Percentiles rank a stretch among this genome's conserved stretches.
Conservation (phyloP, 1,140 invertebrate species). For the Macrobrachium rosenbergii region DNA sequence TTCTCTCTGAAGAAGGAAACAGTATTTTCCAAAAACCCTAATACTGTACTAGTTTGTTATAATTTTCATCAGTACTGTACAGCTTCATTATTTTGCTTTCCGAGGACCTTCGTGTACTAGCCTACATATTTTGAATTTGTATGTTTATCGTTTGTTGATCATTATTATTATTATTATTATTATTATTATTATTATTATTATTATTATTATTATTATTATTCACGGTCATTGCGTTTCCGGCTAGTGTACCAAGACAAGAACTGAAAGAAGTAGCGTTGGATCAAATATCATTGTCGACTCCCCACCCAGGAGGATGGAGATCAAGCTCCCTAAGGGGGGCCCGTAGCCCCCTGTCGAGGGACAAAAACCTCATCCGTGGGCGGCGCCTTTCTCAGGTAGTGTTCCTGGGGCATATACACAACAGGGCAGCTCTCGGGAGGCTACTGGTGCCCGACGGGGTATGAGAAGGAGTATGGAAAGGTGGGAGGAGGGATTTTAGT, state of each 20-base stretch:
- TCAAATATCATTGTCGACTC: not conserved
- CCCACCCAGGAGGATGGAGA: conserved; percentile 32
- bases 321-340: conserved; percentile 5
- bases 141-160: too few relatives aligned
- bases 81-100: too few relatives aligned
- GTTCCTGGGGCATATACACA: conserved; percentile 36
- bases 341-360: conserved; percentile 18
- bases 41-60: too few relatives aligned
- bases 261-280: not conserved
- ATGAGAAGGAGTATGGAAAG: conserved; percentile 18
- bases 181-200: too few relatives aligned
- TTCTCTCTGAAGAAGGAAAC: too few relatives aligned
- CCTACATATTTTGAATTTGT: too few relatives aligned
- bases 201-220: conserved; percentile 7
- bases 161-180: too few relatives aligned
- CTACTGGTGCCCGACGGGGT: conserved; percentile 15
- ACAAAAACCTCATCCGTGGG: conserved; percentile 27
- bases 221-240: too few relatives aligned
- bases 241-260: not conserved
- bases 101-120: too few relatives aligned
- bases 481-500: not conserved
- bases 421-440: conserved; percentile 9
- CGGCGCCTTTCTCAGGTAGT: conserved; percentile 29
- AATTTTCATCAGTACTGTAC: too few relatives aligned
- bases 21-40: too few relatives aligned